Conservation (phyloP, 2,113 vertebrate species). For the Crotalus viridis region DNA sequence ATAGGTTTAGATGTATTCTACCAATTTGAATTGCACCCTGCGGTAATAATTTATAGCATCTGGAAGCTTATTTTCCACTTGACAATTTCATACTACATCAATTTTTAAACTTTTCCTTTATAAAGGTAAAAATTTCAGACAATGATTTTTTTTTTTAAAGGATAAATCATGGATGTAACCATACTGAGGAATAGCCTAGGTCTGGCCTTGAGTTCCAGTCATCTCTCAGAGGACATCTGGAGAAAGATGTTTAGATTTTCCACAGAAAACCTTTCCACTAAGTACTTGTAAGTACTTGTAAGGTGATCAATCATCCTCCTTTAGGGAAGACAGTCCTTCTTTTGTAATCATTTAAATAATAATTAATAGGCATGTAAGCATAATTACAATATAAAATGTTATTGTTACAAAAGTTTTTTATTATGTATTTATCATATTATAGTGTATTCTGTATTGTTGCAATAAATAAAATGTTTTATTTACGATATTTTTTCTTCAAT, state of each 20-base stretch:
- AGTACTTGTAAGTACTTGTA: no score
- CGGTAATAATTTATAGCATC: background rate
- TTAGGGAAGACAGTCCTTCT: no score
- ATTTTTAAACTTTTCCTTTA: background rate
- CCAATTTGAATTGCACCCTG: background rate
- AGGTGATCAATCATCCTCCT: no score
- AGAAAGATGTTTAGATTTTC: background rate
- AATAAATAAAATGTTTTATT: no score
- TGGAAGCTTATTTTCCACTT: constrained; percentile 10
- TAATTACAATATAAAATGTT: no score
- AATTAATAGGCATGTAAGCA: no score
- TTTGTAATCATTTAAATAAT: no score
- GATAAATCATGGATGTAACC: background rate
- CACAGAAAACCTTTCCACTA: background rate
- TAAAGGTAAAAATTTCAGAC: background rate
- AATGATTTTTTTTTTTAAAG: background rate
- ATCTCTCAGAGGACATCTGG: background rate
- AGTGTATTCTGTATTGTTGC: no score
- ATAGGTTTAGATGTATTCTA: background rate
- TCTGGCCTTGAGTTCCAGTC: background rate
- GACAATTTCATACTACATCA: background rate
- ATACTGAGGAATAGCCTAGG: background rate
- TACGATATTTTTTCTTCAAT: no score
- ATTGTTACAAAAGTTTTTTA: no score
- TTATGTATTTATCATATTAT: no score